Conservation (phyloP, 2,888 invertebrate genomes). For the Caenorhabditis drosophilae region DNA sequence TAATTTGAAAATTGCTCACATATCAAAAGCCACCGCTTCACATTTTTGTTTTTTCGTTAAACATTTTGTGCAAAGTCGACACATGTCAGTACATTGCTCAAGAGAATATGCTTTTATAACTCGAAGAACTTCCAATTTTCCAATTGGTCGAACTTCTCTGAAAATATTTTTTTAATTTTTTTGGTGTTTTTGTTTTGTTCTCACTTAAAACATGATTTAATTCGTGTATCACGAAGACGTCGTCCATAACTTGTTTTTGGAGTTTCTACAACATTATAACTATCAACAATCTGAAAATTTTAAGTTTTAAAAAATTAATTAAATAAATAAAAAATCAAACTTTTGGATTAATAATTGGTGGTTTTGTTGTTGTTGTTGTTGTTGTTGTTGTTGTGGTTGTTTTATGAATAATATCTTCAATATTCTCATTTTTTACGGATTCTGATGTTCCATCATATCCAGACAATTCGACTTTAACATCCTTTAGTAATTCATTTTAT, state of each 20-base stretch:
- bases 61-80: slow-evolving; percentile 50
- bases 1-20: slow-evolving; percentile 36
- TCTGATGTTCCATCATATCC: slow-evolving; percentile 49
- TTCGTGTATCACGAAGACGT: slow-evolving; percentile 38
- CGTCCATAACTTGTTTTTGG: slow-evolving; percentile 42
- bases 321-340: no score
- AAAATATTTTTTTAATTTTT: slow-evolving; percentile 6
- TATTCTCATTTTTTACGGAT: slow-evolving; percentile 27
- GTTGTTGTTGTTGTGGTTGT: slow-evolving; percentile 23
- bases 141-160: slow-evolving; percentile 45
- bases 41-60: slow-evolving; percentile 44
- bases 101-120: slow-evolving; percentile 50
- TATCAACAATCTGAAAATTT: slow-evolving; percentile 38
- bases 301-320: no score
- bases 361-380: slow-evolving; percentile 21
- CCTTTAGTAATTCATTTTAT: slow-evolving; percentile 6
- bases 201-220: slow-evolving; percentile 46
- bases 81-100: slow-evolving; percentile 59
- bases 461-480: slow-evolving; percentile 34
- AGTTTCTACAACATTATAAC: slow-evolving; percentile 37
- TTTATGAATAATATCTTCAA: slow-evolving; percentile 19
- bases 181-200: neutral
- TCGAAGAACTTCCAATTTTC: slow-evolving; percentile 39
- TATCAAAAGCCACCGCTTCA: slow-evolving; percentile 47
- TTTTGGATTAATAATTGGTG: slow-evolving; percentile 18